Evolutionary conservation across 2,888 invertebrate genomes (phyloP).

Genomic region (Oscheius sp.): DNA sequence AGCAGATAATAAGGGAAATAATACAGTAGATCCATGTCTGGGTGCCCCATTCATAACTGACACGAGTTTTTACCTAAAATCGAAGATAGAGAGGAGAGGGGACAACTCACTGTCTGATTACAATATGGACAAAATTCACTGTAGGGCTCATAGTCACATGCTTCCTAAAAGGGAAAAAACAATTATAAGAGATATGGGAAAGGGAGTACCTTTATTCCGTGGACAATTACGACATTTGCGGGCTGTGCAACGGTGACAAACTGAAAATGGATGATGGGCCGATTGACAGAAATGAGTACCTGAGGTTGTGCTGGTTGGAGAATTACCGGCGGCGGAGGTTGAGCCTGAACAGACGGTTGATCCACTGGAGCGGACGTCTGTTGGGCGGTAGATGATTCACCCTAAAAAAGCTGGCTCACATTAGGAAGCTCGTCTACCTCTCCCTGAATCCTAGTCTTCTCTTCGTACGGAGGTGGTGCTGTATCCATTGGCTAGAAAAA

Average conservation of each 20-base stretch:
- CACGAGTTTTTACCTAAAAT: background rate
- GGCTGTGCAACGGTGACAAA: background rate
- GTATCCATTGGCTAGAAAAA: background rate
- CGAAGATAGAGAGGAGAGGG: background rate
- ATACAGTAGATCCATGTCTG: constrained; percentile 6
- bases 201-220: background rate
- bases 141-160: constrained; percentile 1
- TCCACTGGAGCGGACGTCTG: too few relatives aligned
- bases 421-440: too few relatives aligned
- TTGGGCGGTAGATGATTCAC: too few relatives aligned
- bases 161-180: constrained; percentile 5
- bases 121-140: constrained; percentile 19
- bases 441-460: background rate
- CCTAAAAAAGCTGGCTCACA: too few relatives aligned
- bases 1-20: constrained; percentile 7
- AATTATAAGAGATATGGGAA: background rate
- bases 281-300: background rate
- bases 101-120: background rate
- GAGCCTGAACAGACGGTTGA: too few relatives aligned
- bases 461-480: background rate
- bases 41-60: constrained; percentile 5
- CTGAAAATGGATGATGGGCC: background rate
- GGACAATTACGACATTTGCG: background rate
- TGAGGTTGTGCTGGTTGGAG: background rate
- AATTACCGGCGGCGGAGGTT: too few relatives aligned